Evolutionary conservation across 2,888 invertebrate genomes (phyloP), one percentile per base, ranked within the genome.

Genomic region (Ophioninae sp.): DNA sequence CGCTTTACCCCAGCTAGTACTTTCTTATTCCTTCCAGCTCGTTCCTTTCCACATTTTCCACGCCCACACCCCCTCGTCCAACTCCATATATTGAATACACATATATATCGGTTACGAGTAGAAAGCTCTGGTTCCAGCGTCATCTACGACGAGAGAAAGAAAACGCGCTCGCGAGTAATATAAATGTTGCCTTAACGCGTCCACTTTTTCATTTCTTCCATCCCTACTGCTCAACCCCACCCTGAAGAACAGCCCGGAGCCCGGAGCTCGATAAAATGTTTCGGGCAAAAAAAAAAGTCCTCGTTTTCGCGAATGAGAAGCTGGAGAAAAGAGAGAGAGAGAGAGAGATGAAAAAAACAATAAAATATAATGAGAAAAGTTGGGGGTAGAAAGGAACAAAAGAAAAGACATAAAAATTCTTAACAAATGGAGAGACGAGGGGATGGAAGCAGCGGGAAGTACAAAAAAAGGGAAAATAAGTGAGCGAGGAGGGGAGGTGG

Each of bases 181-280:
- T 86, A 86, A 86, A 87, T 85, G 84, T 86, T 85, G 77, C 79
- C 83, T 84, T 83, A 85, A 86, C 85, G 81, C 41, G 79, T 86
- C 85, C 83, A 86, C 85, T 85, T 86, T 85, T 83, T 87, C 85
- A 85, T 85, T 85, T 85, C 74, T 82, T 70, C 64, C 79, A n/a
- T 56, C 61, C 20, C 21, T 56, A 7, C 13, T 7, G 37, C 17
- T 8, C 21, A 21, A n/a, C 17, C 65, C 56, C 10, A 20, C n/a
- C 62, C 78, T 20, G 21, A 41, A 23, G 37, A 44, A 44, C 61
- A 50, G 62, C 23, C 67, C 13, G 20, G 64, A 77, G 65, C 64
- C 13, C 76, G n/a, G n/a, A n/a, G 76, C 82, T 85, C 83, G 85
- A 86, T 83, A 84, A 86, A 87, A 84, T 77, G 79, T 79, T 77